Evolutionary conservation across 2,888 invertebrate species (phyloP).

Genomic region (Temnothorax ravouxi): DNA sequence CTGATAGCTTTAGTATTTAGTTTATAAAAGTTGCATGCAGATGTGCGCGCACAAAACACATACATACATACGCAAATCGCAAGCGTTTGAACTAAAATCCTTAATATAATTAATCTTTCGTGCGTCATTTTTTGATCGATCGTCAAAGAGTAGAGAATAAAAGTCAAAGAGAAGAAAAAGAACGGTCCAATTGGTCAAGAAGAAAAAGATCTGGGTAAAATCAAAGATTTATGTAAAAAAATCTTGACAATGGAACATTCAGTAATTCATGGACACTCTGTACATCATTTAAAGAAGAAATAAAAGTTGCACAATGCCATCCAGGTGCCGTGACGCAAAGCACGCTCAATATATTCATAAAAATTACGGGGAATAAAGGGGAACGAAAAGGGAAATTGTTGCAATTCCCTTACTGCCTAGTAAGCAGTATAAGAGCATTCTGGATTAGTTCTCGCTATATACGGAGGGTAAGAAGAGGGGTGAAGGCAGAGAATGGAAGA

Average conservation of each 20-base stretch:
- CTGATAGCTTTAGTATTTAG: not conserved
- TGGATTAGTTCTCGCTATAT: conserved; percentile 2
- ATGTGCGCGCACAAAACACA: not conserved
- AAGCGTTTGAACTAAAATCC: not conserved
- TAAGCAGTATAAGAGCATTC: conserved; percentile 1
- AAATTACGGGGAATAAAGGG: not conserved
- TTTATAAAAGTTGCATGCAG: not conserved
- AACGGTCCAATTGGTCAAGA: not conserved
- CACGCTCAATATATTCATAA: conserved; percentile 9
- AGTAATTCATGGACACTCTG: not conserved
- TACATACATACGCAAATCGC: not conserved
- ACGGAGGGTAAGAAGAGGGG: not conserved
- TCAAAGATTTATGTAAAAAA: not conserved
- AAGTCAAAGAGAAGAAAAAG: not conserved
- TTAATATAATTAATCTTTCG: not conserved
- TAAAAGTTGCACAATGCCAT: not conserved
- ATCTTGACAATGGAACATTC: not conserved
- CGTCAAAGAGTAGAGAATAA: not conserved
- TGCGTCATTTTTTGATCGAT: not conserved
- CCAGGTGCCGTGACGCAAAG: not conserved
- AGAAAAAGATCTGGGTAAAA: not conserved
- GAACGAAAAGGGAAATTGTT: not conserved
- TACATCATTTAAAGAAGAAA: not conserved
- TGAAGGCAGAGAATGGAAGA: not conserved
- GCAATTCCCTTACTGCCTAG: not conserved